Base-by-base conservation (phyloP, 2,113 vertebrate genomes). In the Syrrhaptes paradoxus region DNA sequence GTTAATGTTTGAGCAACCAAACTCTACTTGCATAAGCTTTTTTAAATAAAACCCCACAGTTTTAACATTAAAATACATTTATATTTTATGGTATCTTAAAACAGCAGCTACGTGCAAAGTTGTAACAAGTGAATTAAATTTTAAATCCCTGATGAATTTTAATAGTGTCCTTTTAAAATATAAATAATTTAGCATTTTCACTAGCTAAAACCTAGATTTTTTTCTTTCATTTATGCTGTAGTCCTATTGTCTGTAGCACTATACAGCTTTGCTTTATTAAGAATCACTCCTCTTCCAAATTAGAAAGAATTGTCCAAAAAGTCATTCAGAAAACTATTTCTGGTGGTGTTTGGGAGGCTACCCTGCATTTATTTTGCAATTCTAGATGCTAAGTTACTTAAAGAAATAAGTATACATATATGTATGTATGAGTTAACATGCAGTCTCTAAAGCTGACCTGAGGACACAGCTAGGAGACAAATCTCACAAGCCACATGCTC, bases 141-240 rank as follows among this genome's bases (percentile, higher is more conserved):
- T 94, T 90, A 94, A 91, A 93, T 81, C 65, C 26, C 63, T 61
- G 67, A 84, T 91, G 38, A 94, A 96, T 95, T 87, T 96, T 95
- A 93, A 95, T 82, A 73, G 55, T 63, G 21, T 51, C 34, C 34
- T 91, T 92, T 66, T 16, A 89, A 95, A 85, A 70, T n/a, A 71
- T 36, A 88, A 87, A 85, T 46, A 63, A 80, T 87, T 87, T 31
- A 76, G 13, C n/a, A 41, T 87, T 83, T 91, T 91, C 28, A 66
- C 41, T 59, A 84, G 22, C 49, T 87, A 75, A 79, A 94, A n/a
- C 4, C 4, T n/a, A 51, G 65, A 26, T 38, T 36, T 52, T 79
- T 61, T 76, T 67, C 55, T 63, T 46, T 25, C 7, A 80, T 55
- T 83, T 52, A 76, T 29, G 9, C 48, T 83, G 34, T 29, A 77